Evolutionary conservation across 2,113 vertebrate genomes (phyloP).

Genomic region (Rhinichthys klamathensis): DNA sequence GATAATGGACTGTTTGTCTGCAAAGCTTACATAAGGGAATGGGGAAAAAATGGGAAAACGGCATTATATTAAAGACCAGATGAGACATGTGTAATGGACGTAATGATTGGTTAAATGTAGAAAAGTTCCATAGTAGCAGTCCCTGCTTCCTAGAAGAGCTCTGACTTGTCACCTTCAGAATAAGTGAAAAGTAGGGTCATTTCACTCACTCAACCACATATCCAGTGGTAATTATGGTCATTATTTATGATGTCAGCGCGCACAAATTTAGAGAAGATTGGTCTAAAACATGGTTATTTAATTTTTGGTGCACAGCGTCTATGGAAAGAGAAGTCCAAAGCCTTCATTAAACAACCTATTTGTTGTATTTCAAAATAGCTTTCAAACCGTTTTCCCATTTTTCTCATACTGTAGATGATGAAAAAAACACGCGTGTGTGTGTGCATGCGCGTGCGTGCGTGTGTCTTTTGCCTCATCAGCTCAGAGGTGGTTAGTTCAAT

Average conservation of each 20-base stretch:
- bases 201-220: not conserved
- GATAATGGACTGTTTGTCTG: not conserved
- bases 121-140: conserved; percentile 5
- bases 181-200: conserved; percentile 20
- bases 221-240: conserved; percentile 11
- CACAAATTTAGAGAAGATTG: conserved; percentile 1
- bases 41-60: not conserved
- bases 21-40: not conserved
- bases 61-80: not conserved
- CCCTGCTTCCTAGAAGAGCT: not conserved
- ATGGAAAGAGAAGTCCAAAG: not conserved
- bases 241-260: conserved; percentile 27
- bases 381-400: not conserved
- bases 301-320: not conserved
- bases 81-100: not conserved
- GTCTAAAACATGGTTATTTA: conserved; percentile 17
- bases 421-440: not conserved
- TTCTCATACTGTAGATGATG: not conserved
- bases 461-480: not conserved
- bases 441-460: not conserved
- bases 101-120: not conserved
- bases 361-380: not conserved
- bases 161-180: not conserved
- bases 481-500: conserved; percentile 39
- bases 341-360: not conserved